Percentiles rank a stretch among this genome's conserved stretches.
Evolutionary conservation across 2,888 invertebrate species (phyloP).

Genomic region (Coecobrya sp.): DNA sequence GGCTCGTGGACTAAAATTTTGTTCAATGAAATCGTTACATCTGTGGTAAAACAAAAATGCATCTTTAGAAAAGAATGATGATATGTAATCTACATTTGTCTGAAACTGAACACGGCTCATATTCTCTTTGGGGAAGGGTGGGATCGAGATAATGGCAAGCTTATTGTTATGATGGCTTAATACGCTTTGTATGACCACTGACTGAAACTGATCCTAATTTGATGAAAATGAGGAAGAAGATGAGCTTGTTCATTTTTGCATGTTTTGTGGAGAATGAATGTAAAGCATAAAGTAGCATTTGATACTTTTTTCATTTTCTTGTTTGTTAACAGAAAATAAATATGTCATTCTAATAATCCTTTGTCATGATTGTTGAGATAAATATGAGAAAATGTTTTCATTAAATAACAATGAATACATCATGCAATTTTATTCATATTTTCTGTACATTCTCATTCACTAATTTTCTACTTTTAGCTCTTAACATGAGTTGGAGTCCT

Average conservation of each 20-base stretch:
- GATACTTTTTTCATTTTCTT: neutral
- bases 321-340: neutral
- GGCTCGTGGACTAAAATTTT: constrained; percentile 16
- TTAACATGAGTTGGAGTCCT: too few relatives aligned
- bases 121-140: neutral
- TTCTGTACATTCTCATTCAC: too few relatives aligned
- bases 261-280: neutral
- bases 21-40: neutral
- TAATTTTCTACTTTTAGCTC: too few relatives aligned
- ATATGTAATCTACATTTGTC: neutral
- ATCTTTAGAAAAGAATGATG: neutral
- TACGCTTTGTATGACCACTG: neutral
- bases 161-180: neutral
- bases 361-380: neutral
- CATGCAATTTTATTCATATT: constrained; percentile 19
- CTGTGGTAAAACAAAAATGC: too few relatives aligned
- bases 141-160: neutral
- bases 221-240: constrained; percentile 15
- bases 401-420: constrained; percentile 22
- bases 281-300: neutral
- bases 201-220: constrained; percentile 54
- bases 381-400: neutral
- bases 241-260: neutral
- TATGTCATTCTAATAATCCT: constrained; percentile 1
- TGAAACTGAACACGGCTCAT: too few relatives aligned